Evolutionary conservation across 1,140 invertebrate genomes (phyloP).

Genomic region (Tetragnatha versicolor): DNA sequence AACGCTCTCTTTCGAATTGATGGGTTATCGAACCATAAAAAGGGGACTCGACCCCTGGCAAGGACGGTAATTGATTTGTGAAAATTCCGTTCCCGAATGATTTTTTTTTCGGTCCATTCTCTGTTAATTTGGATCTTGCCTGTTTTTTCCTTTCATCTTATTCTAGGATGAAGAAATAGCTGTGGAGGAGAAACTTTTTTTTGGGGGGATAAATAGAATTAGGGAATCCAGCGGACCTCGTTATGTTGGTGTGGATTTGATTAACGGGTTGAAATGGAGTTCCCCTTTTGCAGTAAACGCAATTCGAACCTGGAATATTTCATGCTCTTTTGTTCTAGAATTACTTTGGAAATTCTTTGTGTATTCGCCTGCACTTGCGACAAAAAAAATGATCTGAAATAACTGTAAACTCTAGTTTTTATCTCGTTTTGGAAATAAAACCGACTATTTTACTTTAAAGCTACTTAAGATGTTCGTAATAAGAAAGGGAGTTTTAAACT

Average conservation of each 20-base stretch:
- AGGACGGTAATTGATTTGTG: conserved; percentile 45
- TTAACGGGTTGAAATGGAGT: conserved; percentile 17
- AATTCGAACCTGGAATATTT: too few relatives aligned
- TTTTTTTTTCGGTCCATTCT: conserved; percentile 9
- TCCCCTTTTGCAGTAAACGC: too few relatives aligned
- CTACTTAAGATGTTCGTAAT: too few relatives aligned
- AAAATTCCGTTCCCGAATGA: conserved; percentile 34
- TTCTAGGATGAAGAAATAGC: background rate
- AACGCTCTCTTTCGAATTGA: conserved; percentile 10
- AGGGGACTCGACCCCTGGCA: conserved; percentile 20
- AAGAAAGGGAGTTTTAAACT: too few relatives aligned
- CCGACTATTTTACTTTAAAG: too few relatives aligned
- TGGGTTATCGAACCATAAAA: conserved; percentile 47
- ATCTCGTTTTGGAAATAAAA: too few relatives aligned
- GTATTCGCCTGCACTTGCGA: too few relatives aligned
- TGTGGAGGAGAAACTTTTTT: background rate
- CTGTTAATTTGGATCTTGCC: conserved; percentile 17
- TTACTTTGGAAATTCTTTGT: too few relatives aligned
- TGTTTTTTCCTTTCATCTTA: background rate
- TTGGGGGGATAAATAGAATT: conserved; percentile 18
- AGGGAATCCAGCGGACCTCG: background rate
- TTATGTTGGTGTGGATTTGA: conserved; percentile 35
- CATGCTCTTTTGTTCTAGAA: too few relatives aligned
- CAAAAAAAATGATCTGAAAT: too few relatives aligned
- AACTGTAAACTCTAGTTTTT: too few relatives aligned